Base-by-base conservation (phyloP, 2,113 vertebrate genomes). In the Vidua chalybeata region DNA sequence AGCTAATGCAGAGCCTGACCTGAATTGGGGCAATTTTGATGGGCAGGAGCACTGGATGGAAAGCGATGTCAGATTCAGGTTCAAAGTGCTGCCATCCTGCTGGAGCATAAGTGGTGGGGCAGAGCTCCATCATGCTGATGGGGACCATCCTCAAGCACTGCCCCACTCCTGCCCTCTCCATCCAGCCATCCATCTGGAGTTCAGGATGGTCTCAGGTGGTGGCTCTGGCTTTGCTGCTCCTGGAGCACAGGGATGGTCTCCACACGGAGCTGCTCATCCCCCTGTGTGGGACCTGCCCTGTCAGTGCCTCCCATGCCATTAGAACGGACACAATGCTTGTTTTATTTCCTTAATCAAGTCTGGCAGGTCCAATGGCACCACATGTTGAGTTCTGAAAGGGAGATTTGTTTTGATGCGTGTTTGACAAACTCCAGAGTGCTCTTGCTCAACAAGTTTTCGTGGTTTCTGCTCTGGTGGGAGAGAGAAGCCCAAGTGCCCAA, bases 251-350 rank as follows among this genome's bases (percentile, higher is more conserved):
- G 19, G 48, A 8, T 67, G 58, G 31, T 59, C 33, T 64, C 58
- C 43, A 5, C 5, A 3, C 1, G 10, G 58, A 68, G 73, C 85
- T 61, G 49, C 63, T 63, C 37, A 2, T 64, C 3, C 4, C 31
- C 6, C 51, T 2, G 1, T 10, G 31, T 58, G 8, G 39, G 41
- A 33, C 62, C 30, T 54, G 69, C 55, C 35, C 35, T 71, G 48
- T 30, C 59, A 24, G 80, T 15, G 2, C 54, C 26, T 73, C 41
- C 26, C 4, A 0, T 64, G 6, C 62, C 0, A 0, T 89, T 66
- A 66, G 31, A 49, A 18, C 0, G 1, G 51, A 45, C 31, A 30
- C 7, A 8, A 17, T 6, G 16, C 48, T 75, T 1, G 0, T n/a
- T 80, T 72, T 11, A 75, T 55, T 54, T 30, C 26, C 68, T 52